These are phyloP conservation scores for Drosophila mettleri DNA, from an alignment of 2,888 invertebrate genomes.

Conservation along the genomic window DNA sequence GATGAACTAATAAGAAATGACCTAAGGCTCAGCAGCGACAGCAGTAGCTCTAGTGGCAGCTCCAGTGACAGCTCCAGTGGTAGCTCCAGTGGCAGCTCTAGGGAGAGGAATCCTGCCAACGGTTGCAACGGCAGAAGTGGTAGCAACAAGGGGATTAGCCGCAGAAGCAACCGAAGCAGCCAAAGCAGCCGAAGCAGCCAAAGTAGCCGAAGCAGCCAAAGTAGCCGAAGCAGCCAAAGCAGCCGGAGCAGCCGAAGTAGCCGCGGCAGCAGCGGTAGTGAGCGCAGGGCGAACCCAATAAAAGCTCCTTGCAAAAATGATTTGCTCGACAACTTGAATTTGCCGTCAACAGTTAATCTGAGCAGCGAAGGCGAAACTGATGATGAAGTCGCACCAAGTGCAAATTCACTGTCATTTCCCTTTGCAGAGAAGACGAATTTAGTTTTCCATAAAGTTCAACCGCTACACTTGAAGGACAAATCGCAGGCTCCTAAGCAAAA, in stretches of 20 bases:
- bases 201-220: not conserved
- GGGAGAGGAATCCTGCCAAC: too few species aligned
- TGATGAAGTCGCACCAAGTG: not conserved
- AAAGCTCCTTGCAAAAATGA: not conserved
- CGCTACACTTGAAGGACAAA: too few species aligned
- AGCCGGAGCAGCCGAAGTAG: not conserved
- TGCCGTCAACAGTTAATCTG: not conserved
- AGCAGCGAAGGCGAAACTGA: constrained; percentile 3
- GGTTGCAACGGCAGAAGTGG: not conserved
- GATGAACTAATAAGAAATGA: not conserved
- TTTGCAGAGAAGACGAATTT: too few species aligned
- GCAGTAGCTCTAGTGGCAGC: not conserved
- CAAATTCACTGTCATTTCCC: too few species aligned
- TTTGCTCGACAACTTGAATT: not conserved
- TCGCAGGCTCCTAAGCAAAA: too few species aligned
- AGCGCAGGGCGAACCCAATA: not conserved
- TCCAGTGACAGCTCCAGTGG: not conserved
- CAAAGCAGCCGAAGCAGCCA: not conserved
- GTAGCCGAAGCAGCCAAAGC: not conserved
- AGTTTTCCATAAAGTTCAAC: too few species aligned
- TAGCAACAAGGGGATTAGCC: not conserved
- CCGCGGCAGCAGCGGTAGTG: not conserved
- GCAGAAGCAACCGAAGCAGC: not conserved
- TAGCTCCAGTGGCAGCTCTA: not conserved
- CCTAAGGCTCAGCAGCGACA: not conserved